Evolutionary conservation across 2,113 vertebrate species (phyloP), one percentile per base, ranked within the genome.

Genomic region (Herpailurus yagouaroundi): DNA sequence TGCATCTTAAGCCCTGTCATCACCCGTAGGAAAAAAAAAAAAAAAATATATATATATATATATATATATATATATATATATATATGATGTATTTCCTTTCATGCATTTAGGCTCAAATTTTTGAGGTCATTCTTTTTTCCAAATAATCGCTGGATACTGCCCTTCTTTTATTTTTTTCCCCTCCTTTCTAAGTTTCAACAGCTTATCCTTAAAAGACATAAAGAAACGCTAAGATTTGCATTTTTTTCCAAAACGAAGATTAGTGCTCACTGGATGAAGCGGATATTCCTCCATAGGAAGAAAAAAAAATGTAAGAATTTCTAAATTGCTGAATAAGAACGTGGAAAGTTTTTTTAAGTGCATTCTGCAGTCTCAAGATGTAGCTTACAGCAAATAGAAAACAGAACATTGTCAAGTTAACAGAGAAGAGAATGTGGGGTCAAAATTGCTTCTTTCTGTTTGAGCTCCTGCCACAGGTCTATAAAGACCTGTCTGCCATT

Each of bases 1-100:
- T 98, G 92, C 81, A 96, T 98, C 96, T 98, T 98, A 97, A 97
- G 50, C 60, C 93, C 94, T 98, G 97, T 98, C 98, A 98, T 98
- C 97, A 81, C 97, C 89, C 86, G 83, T 63, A 88, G 29, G 38
- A 36, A 33, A 66, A 68, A 81, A 94, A 81, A 97, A 41, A 41
- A 7, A 41, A n/a, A n/a, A n/a, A 36, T 36, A 36, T 36, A 36
- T 38, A 38, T 38, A 38, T 38, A 38, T 38, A 41, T 45, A 36
- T 36, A 36, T 36, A 36, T 38, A 38, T 38, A 38, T 38, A 38
- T 38, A 41, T 45, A 45, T 45, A 45, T 45, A 45, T 91, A 97
- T 85, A 97, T 95, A 93, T 82, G 95, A 91, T 95, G 52, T 96
- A 97, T 98, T 98, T 97, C 77, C 93, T 97, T 97, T 96, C 91